Evolutionary conservation across 2,888 invertebrate species (phyloP).

Genomic region (Cryptocephalus moraei): DNA sequence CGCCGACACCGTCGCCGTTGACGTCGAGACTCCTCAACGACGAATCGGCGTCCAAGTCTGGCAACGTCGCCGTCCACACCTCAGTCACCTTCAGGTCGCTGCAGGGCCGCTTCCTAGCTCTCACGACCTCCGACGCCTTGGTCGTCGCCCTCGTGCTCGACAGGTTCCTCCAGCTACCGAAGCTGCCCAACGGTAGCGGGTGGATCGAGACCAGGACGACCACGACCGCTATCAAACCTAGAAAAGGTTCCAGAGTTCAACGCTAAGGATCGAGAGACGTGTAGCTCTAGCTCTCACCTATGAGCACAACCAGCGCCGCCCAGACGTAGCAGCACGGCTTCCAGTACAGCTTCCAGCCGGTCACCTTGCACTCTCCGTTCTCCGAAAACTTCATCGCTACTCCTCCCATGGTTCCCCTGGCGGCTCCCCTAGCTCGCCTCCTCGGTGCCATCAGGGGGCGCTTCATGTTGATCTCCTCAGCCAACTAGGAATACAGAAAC

Average conservation of each 20-base stretch:
- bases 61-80: slow-evolving; percentile 58
- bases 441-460: slow-evolving; percentile 65
- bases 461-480: slow-evolving; percentile 59
- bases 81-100: slow-evolving; percentile 47
- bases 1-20: slow-evolving; percentile 58
- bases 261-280: no score
- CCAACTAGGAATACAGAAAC: slow-evolving; percentile 36
- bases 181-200: slow-evolving; percentile 50
- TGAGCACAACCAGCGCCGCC: slow-evolving; percentile 47
- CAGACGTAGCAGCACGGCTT: slow-evolving; percentile 57
- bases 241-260: no score
- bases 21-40: slow-evolving; percentile 61
- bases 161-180: slow-evolving; percentile 46
- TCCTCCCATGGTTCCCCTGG: slow-evolving; percentile 27
- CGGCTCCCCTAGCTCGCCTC: slow-evolving; percentile 47
- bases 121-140: not conserved
- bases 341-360: slow-evolving; percentile 48
- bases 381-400: not conserved
- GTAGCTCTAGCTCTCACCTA: slow-evolving; percentile 36
- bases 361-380: slow-evolving; percentile 4
- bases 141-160: slow-evolving; percentile 2
- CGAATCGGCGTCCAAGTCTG: slow-evolving; percentile 63
- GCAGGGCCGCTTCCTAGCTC: slow-evolving; percentile 44
- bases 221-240: slow-evolving; percentile 52
- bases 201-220: slow-evolving; percentile 55